Percentiles rank a stretch among this genome's conserved stretches.
Evolutionary conservation across 2,888 invertebrate species (phyloP).

Genomic region (Macrophya annulata): DNA sequence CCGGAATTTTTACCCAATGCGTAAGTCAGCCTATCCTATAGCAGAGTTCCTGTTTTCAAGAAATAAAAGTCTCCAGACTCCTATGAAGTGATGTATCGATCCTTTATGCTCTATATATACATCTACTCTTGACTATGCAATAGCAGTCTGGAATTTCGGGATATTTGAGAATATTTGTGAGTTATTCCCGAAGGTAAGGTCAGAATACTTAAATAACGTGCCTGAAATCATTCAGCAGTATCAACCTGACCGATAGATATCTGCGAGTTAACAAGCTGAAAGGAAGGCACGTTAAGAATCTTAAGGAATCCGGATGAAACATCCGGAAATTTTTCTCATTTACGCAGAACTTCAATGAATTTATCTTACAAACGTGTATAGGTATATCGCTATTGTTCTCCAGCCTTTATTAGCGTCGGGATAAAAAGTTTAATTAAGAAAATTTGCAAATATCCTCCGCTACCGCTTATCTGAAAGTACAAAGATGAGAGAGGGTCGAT

Average conservation of each 20-base stretch:
- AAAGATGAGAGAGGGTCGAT: not conserved
- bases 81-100: not conserved
- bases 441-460: not conserved
- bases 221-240: slow-evolving; percentile 13
- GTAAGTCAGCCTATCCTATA: not conserved
- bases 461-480: not conserved
- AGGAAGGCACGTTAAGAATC: not conserved
- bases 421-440: slow-evolving; percentile 33
- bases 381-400: slow-evolving; percentile 5
- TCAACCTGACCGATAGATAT: not conserved
- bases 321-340: not conserved
- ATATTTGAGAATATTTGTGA: slow-evolving; percentile 12
- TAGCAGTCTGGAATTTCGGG: slow-evolving; percentile 8
- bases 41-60: not conserved
- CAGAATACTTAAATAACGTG: slow-evolving; percentile 10
- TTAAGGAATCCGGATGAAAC: not conserved
- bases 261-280: not conserved
- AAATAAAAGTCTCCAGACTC: not conserved
- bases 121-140: not conserved
- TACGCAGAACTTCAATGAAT: not conserved
- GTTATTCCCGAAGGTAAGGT: not conserved
- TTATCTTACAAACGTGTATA: not conserved
- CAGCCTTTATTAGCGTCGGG: not conserved
- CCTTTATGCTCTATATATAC: not conserved
- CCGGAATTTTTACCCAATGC: not conserved